Conservation (phyloP, 2,888 invertebrate genomes). For the Troilus luridus region DNA sequence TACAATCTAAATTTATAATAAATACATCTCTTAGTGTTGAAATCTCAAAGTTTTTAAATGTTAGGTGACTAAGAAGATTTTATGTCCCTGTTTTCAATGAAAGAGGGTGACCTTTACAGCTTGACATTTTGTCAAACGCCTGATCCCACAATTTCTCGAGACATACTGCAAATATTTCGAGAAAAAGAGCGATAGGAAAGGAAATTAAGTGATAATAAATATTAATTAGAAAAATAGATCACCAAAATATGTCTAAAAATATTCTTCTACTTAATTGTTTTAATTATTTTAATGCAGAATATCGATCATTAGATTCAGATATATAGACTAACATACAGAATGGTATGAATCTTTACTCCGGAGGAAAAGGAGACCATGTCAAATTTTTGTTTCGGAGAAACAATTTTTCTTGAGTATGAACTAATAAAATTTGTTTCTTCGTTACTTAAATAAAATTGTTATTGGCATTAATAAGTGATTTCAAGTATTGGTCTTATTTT, state of each 20-base stretch:
- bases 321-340: no score
- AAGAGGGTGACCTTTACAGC: neutral
- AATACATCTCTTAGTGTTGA: neutral
- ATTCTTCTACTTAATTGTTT: no score
- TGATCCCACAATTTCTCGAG: neutral
- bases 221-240: neutral
- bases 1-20: neutral
- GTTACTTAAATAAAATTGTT: no score
- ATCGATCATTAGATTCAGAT: no score
- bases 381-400: no score
- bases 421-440: no score
- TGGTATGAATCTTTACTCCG: no score
- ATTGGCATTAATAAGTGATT: no score
- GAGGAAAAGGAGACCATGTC: no score
- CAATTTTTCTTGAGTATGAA: no score
- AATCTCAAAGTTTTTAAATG: neutral
- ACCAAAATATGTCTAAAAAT: neutral
- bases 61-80: neutral
- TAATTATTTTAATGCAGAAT: no score
- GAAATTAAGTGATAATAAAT: neutral
- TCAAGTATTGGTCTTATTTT: no score
- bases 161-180: neutral
- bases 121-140: slow-evolving; percentile 2
- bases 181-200: neutral
- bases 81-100: neutral